These are phyloP conservation scores for Tympanuchus pallidicinctus DNA, from an alignment of 2,113 vertebrate species.

Conservation along the genomic window DNA sequence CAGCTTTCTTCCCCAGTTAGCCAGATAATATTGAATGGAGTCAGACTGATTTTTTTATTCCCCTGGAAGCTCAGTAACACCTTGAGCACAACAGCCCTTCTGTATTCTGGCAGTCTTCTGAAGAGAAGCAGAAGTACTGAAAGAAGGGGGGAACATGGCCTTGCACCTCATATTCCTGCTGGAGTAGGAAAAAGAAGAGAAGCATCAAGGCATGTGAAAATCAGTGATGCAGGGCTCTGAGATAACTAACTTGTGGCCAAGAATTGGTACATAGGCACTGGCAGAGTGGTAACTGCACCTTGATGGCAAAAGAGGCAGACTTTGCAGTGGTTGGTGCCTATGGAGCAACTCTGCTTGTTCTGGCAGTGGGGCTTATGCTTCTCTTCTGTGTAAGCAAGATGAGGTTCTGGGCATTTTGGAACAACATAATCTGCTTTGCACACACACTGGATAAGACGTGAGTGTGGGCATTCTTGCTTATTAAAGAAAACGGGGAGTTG, in stretches of 20 bases:
- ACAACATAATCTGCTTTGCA: too few relatives aligned
- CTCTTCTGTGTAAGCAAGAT: not conserved
- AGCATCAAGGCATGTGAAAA: not conserved
- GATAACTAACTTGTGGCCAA: not conserved
- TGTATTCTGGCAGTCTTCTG: not conserved
- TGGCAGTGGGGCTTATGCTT: not conserved
- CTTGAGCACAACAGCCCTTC: not conserved
- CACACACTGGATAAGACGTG: too few relatives aligned
- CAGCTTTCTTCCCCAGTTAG: not conserved
- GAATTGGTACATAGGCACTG: not conserved
- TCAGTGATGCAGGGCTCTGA: not conserved
- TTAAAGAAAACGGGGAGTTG: not conserved
- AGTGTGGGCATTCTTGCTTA: too few relatives aligned
- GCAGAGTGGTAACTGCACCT: not conserved
- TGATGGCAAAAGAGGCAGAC: not conserved
- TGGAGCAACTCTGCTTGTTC: not conserved
- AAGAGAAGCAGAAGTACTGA: not conserved
- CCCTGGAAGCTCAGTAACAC: too few relatives aligned
- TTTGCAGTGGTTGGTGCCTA: not conserved
- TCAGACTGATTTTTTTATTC: not conserved
- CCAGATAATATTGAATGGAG: not conserved
- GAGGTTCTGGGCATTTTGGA: not conserved
- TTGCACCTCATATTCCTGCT: not conserved
- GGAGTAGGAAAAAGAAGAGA: not conserved
- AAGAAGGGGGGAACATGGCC: not conserved